Evolutionary conservation across 2,888 invertebrate species (phyloP).

Genomic region (Polietes domitor): DNA sequence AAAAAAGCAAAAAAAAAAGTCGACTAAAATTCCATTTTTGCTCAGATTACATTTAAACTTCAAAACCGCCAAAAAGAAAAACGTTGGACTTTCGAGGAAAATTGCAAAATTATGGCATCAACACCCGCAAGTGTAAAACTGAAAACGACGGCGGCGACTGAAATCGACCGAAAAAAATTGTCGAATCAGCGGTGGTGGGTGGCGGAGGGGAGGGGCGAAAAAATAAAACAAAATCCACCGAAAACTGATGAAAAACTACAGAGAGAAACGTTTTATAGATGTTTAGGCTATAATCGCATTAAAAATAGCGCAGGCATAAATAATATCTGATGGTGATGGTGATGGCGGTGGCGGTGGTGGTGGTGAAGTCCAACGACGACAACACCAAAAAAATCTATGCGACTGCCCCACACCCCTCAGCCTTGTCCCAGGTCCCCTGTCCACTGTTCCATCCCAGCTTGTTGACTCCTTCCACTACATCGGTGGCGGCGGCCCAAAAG

Average conservation of each 20-base stretch:
- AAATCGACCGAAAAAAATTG: conserved; percentile 47
- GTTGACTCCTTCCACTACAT: not conserved
- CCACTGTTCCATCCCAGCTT: not conserved
- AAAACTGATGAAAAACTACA: not conserved
- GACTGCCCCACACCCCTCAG: not conserved
- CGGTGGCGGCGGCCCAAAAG: conserved; percentile 12
- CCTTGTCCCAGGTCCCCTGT: not conserved
- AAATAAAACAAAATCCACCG: not conserved
- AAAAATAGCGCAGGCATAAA: conserved; percentile 63
- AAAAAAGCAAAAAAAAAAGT: no score
- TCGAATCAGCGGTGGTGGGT: no score
- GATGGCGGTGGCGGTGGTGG: no score
- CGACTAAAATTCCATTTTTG: conserved; percentile 16
- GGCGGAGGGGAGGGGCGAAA: no score
- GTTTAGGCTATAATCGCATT: conserved; percentile 65
- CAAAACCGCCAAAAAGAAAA: not conserved
- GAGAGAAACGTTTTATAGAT: conserved; percentile 23
- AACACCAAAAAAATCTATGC: conserved; percentile 35
- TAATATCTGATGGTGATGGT: conserved; percentile 57
- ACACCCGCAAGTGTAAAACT: conserved; percentile 65
- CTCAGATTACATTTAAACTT: conserved; percentile 6
- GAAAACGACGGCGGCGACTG: conserved; percentile 36
- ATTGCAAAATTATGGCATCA: conserved; percentile 62
- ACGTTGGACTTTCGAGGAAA: conserved; percentile 39
- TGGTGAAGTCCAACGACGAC: conserved; percentile 50